Percentiles rank a stretch among this genome's conserved stretches.
These are phyloP conservation scores for Bombus turneri DNA, from an alignment of 1,140 invertebrate species.

Conservation along the genomic window DNA sequence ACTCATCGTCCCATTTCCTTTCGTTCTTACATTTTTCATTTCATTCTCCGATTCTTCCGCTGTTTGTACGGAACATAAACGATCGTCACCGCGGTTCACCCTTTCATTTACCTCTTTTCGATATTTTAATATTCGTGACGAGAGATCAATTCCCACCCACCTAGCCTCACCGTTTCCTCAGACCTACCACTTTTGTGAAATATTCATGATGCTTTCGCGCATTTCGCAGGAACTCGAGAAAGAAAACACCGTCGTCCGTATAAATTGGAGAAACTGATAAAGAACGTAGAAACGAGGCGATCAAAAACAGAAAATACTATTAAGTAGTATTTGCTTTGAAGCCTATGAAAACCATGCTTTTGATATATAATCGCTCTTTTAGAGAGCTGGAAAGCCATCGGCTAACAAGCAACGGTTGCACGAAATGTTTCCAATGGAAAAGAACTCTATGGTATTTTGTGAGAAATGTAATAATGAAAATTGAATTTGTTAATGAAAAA, in stretches of 20 bases:
- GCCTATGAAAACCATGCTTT: too few species aligned
- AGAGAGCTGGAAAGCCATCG: too few species aligned
- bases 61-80: constrained; percentile 26
- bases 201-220: constrained; percentile 63
- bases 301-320: not conserved
- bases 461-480: too few species aligned
- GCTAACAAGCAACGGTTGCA: too few species aligned
- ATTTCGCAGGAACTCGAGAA: constrained; percentile 1
- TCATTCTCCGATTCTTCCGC: not conserved
- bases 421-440: too few species aligned
- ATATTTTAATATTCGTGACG: constrained; percentile 65
- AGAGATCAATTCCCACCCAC: too few species aligned
- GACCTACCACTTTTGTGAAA: constrained; percentile 61
- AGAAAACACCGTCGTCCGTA: constrained; percentile 22
- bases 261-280: constrained; percentile 1
- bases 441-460: too few species aligned
- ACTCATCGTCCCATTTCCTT: not conserved
- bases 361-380: too few species aligned
- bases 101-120: constrained; percentile 67
- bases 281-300: not conserved
- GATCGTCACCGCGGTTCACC: constrained; percentile 13
- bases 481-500: too few species aligned
- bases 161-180: too few species aligned
- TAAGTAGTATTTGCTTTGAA: not conserved
- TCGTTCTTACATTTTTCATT: not conserved